A percentile compares a stretch with the other conserved stretches of the same genome.
Conservation (phyloP, 1,140 invertebrate genomes). For the Eueides isabella region DNA sequence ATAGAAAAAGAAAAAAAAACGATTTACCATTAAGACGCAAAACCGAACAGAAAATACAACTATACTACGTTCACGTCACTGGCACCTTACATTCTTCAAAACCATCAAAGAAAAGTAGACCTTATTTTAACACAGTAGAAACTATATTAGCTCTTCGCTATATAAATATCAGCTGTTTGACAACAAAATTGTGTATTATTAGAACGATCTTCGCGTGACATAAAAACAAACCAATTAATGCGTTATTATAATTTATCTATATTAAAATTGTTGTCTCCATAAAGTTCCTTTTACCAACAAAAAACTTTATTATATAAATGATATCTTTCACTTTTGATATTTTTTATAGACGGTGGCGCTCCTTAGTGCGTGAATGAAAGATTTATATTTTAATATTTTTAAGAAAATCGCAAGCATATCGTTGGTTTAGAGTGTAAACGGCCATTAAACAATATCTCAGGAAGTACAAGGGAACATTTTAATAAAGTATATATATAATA, state of each 20-base stretch:
- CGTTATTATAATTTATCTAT: background rate
- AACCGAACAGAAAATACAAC: too few relatives aligned
- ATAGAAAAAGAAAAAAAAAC: too few relatives aligned
- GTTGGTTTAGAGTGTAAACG: too few relatives aligned
- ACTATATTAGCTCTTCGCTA: background rate
- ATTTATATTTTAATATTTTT: background rate
- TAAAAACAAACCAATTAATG: slow-evolving; percentile 5
- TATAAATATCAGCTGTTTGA: slow-evolving; percentile 1
- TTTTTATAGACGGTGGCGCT: background rate
- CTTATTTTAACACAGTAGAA: background rate
- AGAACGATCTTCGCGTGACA: background rate
- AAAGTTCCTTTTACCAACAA: background rate
- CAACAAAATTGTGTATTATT: slow-evolving; percentile 5
- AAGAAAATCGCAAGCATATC: too few relatives aligned
- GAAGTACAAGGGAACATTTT: too few relatives aligned
- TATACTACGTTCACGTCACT: background rate
- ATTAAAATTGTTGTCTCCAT: background rate
- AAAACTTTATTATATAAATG: background rate
- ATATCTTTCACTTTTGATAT: background rate
- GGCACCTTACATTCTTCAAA: background rate
- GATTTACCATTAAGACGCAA: too few relatives aligned
- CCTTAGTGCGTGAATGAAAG: background rate
- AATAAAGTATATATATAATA: too few relatives aligned
- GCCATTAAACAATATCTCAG: too few relatives aligned
- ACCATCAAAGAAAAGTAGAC: background rate